Percentiles rank a stretch among this genome's conserved stretches.
Evolutionary conservation across 2,797 vertebrate species (phyloP).

Genomic region (Notolabrus celidotus): DNA sequence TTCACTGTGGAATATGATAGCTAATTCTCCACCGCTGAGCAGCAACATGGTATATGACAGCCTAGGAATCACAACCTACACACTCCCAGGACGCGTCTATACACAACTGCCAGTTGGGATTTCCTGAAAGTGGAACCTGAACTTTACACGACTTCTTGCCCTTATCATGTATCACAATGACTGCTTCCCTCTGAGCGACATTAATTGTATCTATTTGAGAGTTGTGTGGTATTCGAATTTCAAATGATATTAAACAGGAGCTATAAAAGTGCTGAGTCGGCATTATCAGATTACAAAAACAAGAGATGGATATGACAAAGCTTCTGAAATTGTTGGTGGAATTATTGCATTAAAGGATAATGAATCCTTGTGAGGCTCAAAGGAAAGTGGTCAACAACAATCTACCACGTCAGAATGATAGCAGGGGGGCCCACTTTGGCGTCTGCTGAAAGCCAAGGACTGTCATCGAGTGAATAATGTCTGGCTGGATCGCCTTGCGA

Average conservation of each 20-base stretch:
- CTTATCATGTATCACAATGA: constrained; percentile 5
- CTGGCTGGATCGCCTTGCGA: constrained; percentile 26
- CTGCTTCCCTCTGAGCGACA: constrained; percentile 15
- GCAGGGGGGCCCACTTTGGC: constrained; percentile 44
- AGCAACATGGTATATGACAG: constrained; percentile 51
- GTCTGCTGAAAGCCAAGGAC: constrained; percentile 39
- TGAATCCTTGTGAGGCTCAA: not conserved
- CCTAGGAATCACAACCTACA: constrained; percentile 28
- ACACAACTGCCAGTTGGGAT: not conserved
- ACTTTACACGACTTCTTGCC: constrained; percentile 58
- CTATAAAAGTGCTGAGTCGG: constrained; percentile 9
- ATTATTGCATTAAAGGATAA: constrained; percentile 43
- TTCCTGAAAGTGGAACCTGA: constrained; percentile 33
- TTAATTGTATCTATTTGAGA: constrained; percentile 59
- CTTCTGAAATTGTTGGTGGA: constrained; percentile 12
- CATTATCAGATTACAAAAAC: constrained; percentile 40
- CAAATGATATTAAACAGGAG: constrained; percentile 37
- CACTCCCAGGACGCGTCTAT: not conserved
- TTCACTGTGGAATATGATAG: constrained; percentile 60
- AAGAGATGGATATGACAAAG: constrained; percentile 8
- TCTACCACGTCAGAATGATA: constrained; percentile 17
- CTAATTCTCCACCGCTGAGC: constrained; percentile 59
- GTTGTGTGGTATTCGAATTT: constrained; percentile 13
- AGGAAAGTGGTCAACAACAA: constrained; percentile 25
- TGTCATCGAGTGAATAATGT: constrained; percentile 62